Evolutionary conservation across 2,113 vertebrate genomes (phyloP).

Genomic region (Danionella cerebrum): DNA sequence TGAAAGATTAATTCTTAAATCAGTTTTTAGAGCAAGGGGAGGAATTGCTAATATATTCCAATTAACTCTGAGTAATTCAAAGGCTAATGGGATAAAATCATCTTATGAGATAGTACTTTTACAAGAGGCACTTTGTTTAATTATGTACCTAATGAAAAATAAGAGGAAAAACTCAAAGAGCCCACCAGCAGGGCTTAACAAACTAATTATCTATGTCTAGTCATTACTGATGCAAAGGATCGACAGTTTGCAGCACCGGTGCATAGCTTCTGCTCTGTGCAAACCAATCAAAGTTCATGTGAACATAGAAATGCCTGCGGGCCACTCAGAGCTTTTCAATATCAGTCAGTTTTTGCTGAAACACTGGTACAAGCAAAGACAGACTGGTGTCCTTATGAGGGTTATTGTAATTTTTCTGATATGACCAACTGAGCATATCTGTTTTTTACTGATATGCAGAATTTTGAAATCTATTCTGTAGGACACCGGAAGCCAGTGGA

Average conservation of each 20-base stretch:
- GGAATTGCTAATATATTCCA: conserved; percentile 44
- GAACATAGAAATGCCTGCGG: background rate
- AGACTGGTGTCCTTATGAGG: too few relatives aligned
- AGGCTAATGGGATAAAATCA: conserved; percentile 63
- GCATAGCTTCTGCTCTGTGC: background rate
- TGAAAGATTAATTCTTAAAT: conserved; percentile 23
- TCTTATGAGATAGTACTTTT: conserved; percentile 61
- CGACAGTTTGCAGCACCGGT: background rate
- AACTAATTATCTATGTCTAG: conserved; percentile 63
- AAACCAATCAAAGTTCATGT: background rate
- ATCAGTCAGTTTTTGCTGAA: background rate
- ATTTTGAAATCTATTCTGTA: too few relatives aligned
- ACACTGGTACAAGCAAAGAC: background rate
- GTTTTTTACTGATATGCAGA: too few relatives aligned
- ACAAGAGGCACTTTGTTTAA: conserved; percentile 53
- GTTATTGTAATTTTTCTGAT: too few relatives aligned
- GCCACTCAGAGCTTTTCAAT: background rate
- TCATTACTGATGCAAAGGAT: conserved; percentile 58
- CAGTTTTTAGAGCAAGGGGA: conserved; percentile 27
- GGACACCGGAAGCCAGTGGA: too few relatives aligned
- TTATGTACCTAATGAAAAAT: conserved; percentile 63
- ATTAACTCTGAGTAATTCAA: conserved; percentile 47
- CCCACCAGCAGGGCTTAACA: conserved; percentile 55
- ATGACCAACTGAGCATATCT: too few relatives aligned
- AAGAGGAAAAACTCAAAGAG: conserved; percentile 53